Evolutionary conservation across 2,888 invertebrate genomes (phyloP).

Genomic region (Alentia gelatinosa): DNA sequence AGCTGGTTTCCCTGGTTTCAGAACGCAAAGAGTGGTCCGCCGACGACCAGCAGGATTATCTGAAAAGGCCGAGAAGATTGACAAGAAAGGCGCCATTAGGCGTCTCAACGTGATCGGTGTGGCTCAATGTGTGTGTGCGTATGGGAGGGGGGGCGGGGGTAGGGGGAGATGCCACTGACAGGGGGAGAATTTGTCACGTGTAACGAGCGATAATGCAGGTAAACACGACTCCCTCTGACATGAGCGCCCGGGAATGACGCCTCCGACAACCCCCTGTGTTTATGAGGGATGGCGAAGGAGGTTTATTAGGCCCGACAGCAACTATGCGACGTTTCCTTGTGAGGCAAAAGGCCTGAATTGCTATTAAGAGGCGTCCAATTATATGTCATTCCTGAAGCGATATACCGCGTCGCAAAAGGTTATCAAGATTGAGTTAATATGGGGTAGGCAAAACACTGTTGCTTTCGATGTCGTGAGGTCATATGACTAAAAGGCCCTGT

Average conservation of each 20-base stretch:
- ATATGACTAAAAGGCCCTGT: no score
- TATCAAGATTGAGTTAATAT: no score
- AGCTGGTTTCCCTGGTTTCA: background rate
- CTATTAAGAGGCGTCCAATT: no score
- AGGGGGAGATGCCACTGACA: background rate
- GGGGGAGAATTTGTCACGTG: background rate
- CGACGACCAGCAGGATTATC: background rate
- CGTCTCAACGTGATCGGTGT: background rate
- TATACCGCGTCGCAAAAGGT: no score
- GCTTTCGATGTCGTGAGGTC: no score
- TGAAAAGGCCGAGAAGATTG: background rate
- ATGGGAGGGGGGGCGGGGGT: no score
- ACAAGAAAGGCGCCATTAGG: slow-evolving; percentile 15
- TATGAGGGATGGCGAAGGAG: background rate
- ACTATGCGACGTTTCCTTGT: no score
- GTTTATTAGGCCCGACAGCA: no score
- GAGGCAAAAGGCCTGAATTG: no score
- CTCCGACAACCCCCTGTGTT: background rate
- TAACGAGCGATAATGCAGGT: background rate
- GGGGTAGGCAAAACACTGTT: no score
- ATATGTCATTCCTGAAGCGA: no score
- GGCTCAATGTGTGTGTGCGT: no score
- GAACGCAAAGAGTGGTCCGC: background rate
- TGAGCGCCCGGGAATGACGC: background rate
- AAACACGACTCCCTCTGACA: background rate